Percentiles rank a stretch among this genome's conserved stretches.
phyloP scores from a whole-genome alignment of 2,888 invertebrate species.

The Cosmorhoe ocellata region DNA sequence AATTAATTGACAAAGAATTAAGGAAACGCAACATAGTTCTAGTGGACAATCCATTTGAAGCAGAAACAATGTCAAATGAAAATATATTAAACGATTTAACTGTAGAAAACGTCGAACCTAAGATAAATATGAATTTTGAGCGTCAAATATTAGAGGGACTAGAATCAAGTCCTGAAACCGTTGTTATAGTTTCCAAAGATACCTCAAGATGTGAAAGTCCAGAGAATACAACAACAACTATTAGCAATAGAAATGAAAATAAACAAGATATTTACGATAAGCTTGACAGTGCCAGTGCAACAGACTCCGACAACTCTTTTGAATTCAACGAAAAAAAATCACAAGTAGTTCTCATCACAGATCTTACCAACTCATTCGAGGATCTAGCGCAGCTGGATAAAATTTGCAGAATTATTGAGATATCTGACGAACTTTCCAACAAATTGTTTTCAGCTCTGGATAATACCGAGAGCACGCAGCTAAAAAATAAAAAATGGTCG shows the following conservation, averaged over 20 bases:
- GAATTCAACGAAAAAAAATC: slow-evolving; percentile 62
- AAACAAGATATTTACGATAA: slow-evolving; percentile 68
- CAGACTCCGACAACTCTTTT: slow-evolving; percentile 66
- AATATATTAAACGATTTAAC: background rate
- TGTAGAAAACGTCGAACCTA: slow-evolving; percentile 3
- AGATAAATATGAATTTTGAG: slow-evolving; percentile 17
- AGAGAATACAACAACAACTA: slow-evolving; percentile 36
- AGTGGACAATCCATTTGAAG: slow-evolving; percentile 21
- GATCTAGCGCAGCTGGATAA: slow-evolving; percentile 67
- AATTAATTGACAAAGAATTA: slow-evolving; percentile 40
- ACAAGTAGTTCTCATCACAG: slow-evolving; percentile 62
- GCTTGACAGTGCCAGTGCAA: slow-evolving; percentile 65
- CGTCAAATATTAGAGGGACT: slow-evolving; percentile 27
- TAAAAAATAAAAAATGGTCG: slow-evolving; percentile 59
- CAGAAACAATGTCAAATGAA: slow-evolving; percentile 11
- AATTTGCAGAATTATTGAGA: slow-evolving; percentile 75
- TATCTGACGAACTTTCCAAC: slow-evolving; percentile 73
- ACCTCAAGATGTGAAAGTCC: slow-evolving; percentile 35
- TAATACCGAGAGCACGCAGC: slow-evolving; percentile 23
- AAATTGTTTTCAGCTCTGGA: slow-evolving; percentile 60
- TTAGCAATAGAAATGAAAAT: slow-evolving; percentile 37
- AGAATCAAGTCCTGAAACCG: slow-evolving; percentile 22
- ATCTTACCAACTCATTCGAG: slow-evolving; percentile 66
- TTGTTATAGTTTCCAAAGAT: slow-evolving; percentile 28
- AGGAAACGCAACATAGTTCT: slow-evolving; percentile 42